Evolutionary conservation across 1,140 invertebrate genomes (phyloP).

Genomic region (Tribolium madens): DNA sequence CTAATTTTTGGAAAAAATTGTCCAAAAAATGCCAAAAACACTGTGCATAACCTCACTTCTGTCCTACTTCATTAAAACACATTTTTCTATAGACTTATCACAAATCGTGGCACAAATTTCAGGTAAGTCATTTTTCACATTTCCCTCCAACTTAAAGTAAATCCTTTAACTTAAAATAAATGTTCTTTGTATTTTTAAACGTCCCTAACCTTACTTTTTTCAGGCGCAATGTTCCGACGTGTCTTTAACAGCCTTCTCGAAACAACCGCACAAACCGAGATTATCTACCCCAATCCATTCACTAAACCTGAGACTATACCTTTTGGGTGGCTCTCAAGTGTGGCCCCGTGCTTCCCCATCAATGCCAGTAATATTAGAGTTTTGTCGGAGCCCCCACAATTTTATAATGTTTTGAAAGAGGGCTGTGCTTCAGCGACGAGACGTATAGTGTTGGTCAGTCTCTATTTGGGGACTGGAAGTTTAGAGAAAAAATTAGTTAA

Average conservation of each 20-base stretch:
- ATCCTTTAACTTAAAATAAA: too few species aligned
- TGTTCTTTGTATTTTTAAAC: background rate
- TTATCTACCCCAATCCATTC: slow-evolving; percentile 58
- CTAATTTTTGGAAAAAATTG: too few species aligned
- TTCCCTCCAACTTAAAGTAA: too few species aligned
- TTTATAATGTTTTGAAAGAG: slow-evolving; percentile 81
- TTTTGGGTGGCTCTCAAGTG: slow-evolving; percentile 74
- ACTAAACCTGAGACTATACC: slow-evolving; percentile 59
- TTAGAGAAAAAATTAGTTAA: slow-evolving; percentile 85
- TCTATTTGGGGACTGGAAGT: slow-evolving; percentile 93
- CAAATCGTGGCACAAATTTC: background rate
- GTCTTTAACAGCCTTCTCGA: slow-evolving; percentile 60
- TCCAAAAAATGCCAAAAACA: background rate
- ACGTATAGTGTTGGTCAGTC: slow-evolving; percentile 89
- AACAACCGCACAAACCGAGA: slow-evolving; percentile 49
- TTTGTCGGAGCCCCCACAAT: slow-evolving; percentile 79
- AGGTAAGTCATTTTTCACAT: too few species aligned
- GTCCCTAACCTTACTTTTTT: slow-evolving; percentile 35
- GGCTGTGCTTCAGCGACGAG: slow-evolving; percentile 77
- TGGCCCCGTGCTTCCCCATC: slow-evolving; percentile 79
- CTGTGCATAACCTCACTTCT: background rate
- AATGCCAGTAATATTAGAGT: slow-evolving; percentile 78
- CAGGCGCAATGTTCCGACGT: slow-evolving; percentile 59
- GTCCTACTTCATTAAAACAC: background rate
- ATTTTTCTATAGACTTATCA: background rate